These are phyloP conservation scores for Charanyca ferruginea DNA, from an alignment of 2,888 invertebrate genomes.

Conservation along the genomic window DNA sequence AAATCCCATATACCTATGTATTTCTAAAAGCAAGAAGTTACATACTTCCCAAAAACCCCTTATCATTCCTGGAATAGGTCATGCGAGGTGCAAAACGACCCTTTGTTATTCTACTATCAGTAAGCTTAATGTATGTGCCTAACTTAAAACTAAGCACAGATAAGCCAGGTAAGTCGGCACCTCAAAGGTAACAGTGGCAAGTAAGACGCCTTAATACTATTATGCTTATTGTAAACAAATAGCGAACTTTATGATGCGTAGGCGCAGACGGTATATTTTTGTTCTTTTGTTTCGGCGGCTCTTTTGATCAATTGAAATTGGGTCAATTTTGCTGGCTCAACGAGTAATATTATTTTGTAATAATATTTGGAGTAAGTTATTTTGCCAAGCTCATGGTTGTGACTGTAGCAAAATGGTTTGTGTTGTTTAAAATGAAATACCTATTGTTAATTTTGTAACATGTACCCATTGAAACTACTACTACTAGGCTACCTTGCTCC, in stretches of 20 bases:
- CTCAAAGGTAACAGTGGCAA: constrained; percentile 84
- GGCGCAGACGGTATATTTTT: constrained; percentile 67
- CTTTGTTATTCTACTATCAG: constrained; percentile 35
- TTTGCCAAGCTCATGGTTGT: background rate
- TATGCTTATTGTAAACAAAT: constrained; percentile 79
- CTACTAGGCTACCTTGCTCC: too few relatives aligned
- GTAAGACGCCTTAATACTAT: constrained; percentile 80
- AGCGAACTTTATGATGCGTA: constrained; percentile 71
- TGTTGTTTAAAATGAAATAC: background rate
- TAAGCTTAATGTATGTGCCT: constrained; percentile 23
- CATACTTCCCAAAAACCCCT: constrained; percentile 28
- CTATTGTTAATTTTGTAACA: background rate
- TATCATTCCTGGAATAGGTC: constrained; percentile 55
- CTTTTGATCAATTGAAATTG: constrained; percentile 66
- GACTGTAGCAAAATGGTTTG: background rate
- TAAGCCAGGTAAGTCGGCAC: constrained; percentile 71
- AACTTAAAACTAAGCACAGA: constrained; percentile 44
- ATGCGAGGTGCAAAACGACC: constrained; percentile 34
- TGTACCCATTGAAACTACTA: too few relatives aligned
- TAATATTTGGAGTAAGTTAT: constrained; percentile 1
- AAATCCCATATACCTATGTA: constrained; percentile 24
- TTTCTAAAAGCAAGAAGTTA: background rate
- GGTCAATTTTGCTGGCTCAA: constrained; percentile 56
- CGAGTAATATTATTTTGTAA: constrained; percentile 43
- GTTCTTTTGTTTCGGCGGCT: constrained; percentile 77